Percentiles rank a stretch among this genome's conserved stretches.
These are phyloP conservation scores for Pegoplata infirma DNA, from an alignment of 2,888 invertebrate genomes.

Conservation along the genomic window DNA sequence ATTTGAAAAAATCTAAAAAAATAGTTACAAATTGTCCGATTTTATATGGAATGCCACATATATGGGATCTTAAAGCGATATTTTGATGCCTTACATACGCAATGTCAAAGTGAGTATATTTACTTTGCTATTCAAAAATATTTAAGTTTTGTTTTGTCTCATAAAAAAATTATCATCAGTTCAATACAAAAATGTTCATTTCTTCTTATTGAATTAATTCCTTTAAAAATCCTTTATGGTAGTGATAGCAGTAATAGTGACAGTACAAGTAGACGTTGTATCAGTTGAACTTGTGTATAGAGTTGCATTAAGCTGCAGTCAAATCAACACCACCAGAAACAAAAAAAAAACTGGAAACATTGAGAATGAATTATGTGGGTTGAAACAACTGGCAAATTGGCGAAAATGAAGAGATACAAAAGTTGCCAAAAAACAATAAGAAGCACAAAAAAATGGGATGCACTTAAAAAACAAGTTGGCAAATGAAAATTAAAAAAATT, in stretches of 20 bases:
- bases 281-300: constrained; percentile 36
- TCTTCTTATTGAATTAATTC: not conserved
- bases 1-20: no score
- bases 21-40: no score
- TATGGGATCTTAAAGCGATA: no score
- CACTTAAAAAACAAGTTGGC: constrained; percentile 56
- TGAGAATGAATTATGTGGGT: constrained; percentile 53
- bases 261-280: constrained; percentile 33
- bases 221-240: not conserved
- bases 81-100: no score
- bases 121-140: no score
- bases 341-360: not conserved
- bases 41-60: no score
- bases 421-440: constrained; percentile 52
- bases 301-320: constrained; percentile 61
- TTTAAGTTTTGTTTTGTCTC: no score
- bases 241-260: not conserved
- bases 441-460: constrained; percentile 24
- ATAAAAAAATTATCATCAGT: no score
- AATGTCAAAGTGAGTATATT: no score
- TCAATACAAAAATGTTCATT: no score
- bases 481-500: constrained; percentile 48
- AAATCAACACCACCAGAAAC: constrained; percentile 42
- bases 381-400: constrained; percentile 64
- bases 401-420: constrained; percentile 63